phyloP scores from a whole-genome alignment of 2,888 invertebrate genomes.

The Amiota minor region DNA sequence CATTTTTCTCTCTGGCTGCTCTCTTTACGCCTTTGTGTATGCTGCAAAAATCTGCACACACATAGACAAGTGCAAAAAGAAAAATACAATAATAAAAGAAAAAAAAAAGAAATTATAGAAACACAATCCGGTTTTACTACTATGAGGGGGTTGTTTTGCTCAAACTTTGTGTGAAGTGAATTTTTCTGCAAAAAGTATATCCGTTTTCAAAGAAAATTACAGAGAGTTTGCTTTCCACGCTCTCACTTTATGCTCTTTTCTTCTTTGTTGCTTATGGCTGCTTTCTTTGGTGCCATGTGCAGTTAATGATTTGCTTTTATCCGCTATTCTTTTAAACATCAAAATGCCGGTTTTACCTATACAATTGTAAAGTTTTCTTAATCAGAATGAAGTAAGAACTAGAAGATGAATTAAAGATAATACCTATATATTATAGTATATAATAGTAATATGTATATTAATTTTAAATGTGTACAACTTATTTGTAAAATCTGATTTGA shows the following conservation, averaged over 20 bases:
- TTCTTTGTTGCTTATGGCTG: neutral
- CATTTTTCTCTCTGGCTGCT: neutral
- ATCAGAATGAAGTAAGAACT: neutral
- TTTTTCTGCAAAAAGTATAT: too few species aligned
- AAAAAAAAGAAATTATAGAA: neutral
- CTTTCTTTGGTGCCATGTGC: conserved; percentile 17
- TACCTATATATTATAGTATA: too few species aligned
- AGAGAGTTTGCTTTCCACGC: conserved; percentile 32
- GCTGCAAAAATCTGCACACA: conserved; percentile 26
- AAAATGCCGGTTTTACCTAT: conserved; percentile 27
- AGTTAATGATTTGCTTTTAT: conserved; percentile 50
- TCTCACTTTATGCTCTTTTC: neutral
- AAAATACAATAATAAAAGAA: neutral
- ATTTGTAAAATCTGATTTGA: neutral
- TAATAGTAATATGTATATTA: neutral
- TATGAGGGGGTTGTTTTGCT: conserved; percentile 14
- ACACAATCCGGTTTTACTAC: neutral
- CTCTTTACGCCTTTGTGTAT: conserved; percentile 22
- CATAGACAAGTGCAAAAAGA: conserved; percentile 9
- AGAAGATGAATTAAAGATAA: neutral
- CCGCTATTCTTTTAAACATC: conserved; percentile 19
- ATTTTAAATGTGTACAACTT: neutral
- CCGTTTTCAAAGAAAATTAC: too few species aligned
- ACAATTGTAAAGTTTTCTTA: neutral
- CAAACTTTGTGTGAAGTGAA: too few species aligned